Base-by-base conservation (phyloP, 2,797 vertebrate genomes). In the Meda fulgida region DNA sequence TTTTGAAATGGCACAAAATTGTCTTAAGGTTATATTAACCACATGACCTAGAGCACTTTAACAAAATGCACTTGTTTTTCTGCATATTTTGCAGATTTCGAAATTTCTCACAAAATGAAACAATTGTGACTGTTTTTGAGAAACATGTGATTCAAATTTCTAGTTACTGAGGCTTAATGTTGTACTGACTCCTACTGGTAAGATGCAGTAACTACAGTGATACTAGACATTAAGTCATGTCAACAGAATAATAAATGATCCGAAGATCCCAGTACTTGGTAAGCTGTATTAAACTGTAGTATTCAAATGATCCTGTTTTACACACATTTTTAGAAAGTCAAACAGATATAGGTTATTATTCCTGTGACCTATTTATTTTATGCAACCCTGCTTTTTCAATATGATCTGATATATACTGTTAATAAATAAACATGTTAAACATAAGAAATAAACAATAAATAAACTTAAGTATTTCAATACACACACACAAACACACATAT, bases 121-220 rank as follows among this genome's bases (percentile, higher is more conserved):
- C 58, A 14, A 26, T 26, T 60, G n/a, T 60, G 58, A 13, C 11
- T 60, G 53, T 63, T 63, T 60, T 29, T 31, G 11, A 77, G 13
- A 21, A 34, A 48, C 9, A 13, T 14, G 34, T 55, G 3, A 55
- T 55, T 55, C 36, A 29, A 7, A 19, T 43, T 29, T 63, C 23
- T 29, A 11, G 53, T 46, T 36, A n/a, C 11, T 18, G 26, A 60
- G 4, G 21, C 21, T 29, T 71, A 43, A 73, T 63, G 13, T 63
- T 63, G 63, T 36, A 73, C 69, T 73, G 70, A 48, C 55, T 48
- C 55, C 69, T 48, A 14, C 29, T 60, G 53, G 67, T 73, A 16
- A 63, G 13, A 5, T 14, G 48, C 6, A 48, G 53, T 63, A 40
- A 55, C 48, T 70, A 73, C 38, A 63, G 16, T 5, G 13, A 0